phyloP scores from a whole-genome alignment of 2,888 invertebrate species.

The Dryomyza anilis region DNA sequence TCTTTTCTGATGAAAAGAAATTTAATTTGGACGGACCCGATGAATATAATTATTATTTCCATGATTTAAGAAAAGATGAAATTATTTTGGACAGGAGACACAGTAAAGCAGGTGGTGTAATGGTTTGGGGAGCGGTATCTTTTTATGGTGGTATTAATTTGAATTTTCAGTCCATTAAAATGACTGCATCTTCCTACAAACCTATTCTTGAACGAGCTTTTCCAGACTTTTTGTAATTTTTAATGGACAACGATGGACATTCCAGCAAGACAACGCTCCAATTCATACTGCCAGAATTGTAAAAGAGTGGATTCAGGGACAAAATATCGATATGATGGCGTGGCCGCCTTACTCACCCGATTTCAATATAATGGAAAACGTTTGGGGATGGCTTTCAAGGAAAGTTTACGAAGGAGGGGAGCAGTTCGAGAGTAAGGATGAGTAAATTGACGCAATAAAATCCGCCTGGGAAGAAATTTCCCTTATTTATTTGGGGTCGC shows the following conservation, averaged over 20 bases:
- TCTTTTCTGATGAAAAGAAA: conserved; percentile 30
- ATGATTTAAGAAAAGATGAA: conserved; percentile 26
- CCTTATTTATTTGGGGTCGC: too few relatives aligned
- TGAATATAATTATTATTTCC: conserved; percentile 28
- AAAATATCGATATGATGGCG: too few relatives aligned
- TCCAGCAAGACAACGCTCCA: too few relatives aligned
- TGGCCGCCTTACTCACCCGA: too few relatives aligned
- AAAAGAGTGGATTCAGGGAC: background rate
- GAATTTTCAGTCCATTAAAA: too few relatives aligned
- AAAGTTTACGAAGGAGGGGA: too few relatives aligned
- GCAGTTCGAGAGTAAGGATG: background rate
- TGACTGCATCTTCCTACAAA: too few relatives aligned
- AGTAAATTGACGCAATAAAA: background rate
- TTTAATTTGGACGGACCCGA: conserved; percentile 25
- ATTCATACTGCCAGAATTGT: background rate
- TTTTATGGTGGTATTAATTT: background rate
- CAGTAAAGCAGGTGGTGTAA: conserved; percentile 14
- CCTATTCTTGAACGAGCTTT: background rate
- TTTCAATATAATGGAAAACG: background rate
- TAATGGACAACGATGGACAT: background rate
- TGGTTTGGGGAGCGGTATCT: conserved; percentile 15
- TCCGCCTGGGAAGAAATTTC: background rate
- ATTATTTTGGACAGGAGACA: conserved; percentile 6
- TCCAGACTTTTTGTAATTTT: background rate
- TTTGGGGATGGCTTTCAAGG: too few relatives aligned